Base-by-base conservation (phyloP, 2,113 vertebrate species). In the Castor canadensis region DNA sequence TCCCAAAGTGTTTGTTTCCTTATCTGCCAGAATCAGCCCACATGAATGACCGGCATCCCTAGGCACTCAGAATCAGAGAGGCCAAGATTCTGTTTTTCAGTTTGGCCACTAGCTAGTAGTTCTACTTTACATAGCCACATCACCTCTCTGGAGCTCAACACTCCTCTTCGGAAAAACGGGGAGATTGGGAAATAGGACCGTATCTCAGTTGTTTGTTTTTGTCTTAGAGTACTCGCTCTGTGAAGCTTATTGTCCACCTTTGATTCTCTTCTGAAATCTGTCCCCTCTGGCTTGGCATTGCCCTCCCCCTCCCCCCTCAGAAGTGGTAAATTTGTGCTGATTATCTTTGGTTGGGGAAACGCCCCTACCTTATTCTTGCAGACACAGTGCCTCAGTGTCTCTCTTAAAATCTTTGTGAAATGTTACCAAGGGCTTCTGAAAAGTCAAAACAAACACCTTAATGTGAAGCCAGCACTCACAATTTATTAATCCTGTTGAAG, bases 101-200 rank as follows among this genome's bases (percentile, higher is more conserved):
- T 35, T 86, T 75, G 90, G 88, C 47, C 56, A 16, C 79, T 45
- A 69, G 71, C 28, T 38, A 38, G 66, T 43, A 49, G 28, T 43
- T 93, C n/a, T 32, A n/a, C 45, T 87, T 28, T 2, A 16, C 52
- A 69, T 67, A 35, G 43, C n/a, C 32, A 24, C 17, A n/a, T 40
- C 40, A 66, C 10, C 40, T 69, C 9, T 77, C n/a, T 66, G 9
- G 32, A 76, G 10, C 56, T 82, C 69, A 32, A 71, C 32, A 26
- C 94, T 58, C 38, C n/a, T 88, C 32, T 81, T 75, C 75, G 92
- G 47, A 73, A 94, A 95, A 95, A 28, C 35, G 30, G 43, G 49
- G n/a, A 58, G 58, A 66, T 1, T 92, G 40, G 58, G 73, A 79
- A 47, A 75, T n/a, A 40, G 20, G 45, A 47, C 1, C 2, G 91